These are phyloP conservation scores for Rallus limicola DNA, from an alignment of 2,113 vertebrate genomes.

Conservation along the genomic window DNA sequence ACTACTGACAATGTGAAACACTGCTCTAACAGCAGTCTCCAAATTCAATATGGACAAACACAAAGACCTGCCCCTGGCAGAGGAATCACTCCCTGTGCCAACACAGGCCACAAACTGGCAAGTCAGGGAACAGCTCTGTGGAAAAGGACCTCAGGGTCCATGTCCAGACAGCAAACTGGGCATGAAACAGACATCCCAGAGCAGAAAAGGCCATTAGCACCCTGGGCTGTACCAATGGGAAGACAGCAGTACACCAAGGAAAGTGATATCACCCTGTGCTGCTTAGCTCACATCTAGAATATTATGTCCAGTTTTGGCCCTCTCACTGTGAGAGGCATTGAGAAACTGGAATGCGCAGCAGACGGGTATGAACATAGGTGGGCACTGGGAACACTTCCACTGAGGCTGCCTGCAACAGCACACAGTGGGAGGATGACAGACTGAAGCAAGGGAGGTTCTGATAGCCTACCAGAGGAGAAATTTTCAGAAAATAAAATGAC, in stretches of 20 bases:
- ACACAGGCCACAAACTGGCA: neutral
- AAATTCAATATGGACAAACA: neutral
- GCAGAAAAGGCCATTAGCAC: neutral
- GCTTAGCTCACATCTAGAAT: neutral
- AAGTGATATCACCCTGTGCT: neutral
- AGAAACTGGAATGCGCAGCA: neutral
- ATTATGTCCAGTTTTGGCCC: neutral
- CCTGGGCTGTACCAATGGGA: neutral
- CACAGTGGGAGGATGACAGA: neutral
- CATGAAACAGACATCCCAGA: neutral
- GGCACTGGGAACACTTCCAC: neutral
- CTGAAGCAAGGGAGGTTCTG: neutral
- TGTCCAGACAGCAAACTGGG: neutral
- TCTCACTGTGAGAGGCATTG: rapidly evolving
- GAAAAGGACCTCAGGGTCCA: neutral
- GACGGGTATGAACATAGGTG: neutral
- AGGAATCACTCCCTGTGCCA: neutral
- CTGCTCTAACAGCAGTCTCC: neutral
- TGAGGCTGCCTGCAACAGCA: neutral
- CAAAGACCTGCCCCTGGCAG: neutral
- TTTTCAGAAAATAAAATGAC: neutral
- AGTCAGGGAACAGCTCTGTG: neutral
- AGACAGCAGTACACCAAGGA: neutral
- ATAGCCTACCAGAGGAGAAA: neutral
- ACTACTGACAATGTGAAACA: neutral